Conservation (phyloP, 2,797 vertebrate genomes). For the Microctenopoma stevenorrisi region DNA sequence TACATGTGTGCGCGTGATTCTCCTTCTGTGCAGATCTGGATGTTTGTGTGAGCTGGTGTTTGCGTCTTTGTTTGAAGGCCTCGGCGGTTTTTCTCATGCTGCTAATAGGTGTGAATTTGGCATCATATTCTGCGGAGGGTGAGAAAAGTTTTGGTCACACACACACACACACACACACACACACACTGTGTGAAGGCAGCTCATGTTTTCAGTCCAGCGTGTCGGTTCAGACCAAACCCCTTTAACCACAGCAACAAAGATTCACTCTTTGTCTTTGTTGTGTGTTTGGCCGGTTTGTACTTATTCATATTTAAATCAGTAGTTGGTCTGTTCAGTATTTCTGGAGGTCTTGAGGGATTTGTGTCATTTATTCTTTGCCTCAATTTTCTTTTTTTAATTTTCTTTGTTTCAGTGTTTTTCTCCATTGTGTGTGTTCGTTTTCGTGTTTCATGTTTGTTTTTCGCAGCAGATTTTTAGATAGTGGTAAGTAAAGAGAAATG, state of each 20-base stretch:
- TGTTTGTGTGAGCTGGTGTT: neutral
- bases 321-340: constrained; percentile 25
- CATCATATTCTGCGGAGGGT: constrained; percentile 47
- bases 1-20: neutral
- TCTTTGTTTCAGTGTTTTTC: neutral
- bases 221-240: constrained; percentile 40
- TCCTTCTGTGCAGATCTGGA: neutral
- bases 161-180: constrained; percentile 11
- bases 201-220: constrained; percentile 39
- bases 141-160: constrained; percentile 45
- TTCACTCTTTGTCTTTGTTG: neutral
- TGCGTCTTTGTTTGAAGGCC: constrained; percentile 34
- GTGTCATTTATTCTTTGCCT: constrained; percentile 19
- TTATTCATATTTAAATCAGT: constrained; percentile 34
- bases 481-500: constrained; percentile 7
- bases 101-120: constrained; percentile 56
- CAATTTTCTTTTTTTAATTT: constrained; percentile 15
- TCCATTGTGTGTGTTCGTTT: neutral
- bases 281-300: constrained; percentile 1
- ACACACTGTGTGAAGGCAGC: constrained; percentile 30
- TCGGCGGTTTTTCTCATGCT: constrained; percentile 43
- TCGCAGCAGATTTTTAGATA: constrained; percentile 5
- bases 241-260: constrained; percentile 36
- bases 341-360: constrained; percentile 26
- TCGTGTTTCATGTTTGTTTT: constrained; percentile 21